These are phyloP conservation scores for Calypte anna DNA, from an alignment of 2,113 vertebrate genomes.

Conservation along the genomic window DNA sequence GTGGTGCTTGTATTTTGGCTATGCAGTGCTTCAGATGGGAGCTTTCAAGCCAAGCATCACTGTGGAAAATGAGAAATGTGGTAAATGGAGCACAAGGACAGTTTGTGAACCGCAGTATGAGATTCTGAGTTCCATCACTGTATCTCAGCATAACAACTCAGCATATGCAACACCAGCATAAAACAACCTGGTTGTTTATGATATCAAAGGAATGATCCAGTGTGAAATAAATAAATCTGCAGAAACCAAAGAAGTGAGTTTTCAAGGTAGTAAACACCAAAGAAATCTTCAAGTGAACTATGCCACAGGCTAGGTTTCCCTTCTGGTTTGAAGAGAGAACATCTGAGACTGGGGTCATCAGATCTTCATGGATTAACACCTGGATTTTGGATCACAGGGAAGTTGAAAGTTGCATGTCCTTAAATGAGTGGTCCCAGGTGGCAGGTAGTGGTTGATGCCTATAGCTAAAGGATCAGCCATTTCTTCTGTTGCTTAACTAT, in stretches of 20 bases:
- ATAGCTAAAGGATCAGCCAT: not conserved
- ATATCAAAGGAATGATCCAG: not conserved
- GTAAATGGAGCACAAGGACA: fast-evolving
- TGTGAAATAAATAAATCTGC: not conserved
- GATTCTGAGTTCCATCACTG: fast-evolving
- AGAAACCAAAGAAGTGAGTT: not conserved
- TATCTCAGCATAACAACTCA: not conserved
- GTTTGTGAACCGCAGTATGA: fast-evolving
- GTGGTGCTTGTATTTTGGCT: too few species aligned
- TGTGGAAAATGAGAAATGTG: not conserved
- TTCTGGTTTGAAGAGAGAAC: not conserved
- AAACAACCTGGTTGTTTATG: not conserved
- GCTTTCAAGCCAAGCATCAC: not conserved
- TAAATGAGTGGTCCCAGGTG: not conserved
- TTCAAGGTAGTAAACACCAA: not conserved
- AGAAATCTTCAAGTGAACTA: not conserved
- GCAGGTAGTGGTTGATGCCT: not conserved
- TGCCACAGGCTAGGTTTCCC: not conserved
- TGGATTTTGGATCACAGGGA: not conserved
- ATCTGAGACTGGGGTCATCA: not conserved
- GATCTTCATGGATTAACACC: not conserved
- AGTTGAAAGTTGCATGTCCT: not conserved
- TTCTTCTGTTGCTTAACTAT: not conserved
- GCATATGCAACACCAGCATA: too few species aligned
- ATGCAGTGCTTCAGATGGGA: fast-evolving